A percentile compares a stretch with the other conserved stretches of the same genome.
Conservation (phyloP, 2,113 vertebrate genomes). For the Ellobius talpinus region DNA sequence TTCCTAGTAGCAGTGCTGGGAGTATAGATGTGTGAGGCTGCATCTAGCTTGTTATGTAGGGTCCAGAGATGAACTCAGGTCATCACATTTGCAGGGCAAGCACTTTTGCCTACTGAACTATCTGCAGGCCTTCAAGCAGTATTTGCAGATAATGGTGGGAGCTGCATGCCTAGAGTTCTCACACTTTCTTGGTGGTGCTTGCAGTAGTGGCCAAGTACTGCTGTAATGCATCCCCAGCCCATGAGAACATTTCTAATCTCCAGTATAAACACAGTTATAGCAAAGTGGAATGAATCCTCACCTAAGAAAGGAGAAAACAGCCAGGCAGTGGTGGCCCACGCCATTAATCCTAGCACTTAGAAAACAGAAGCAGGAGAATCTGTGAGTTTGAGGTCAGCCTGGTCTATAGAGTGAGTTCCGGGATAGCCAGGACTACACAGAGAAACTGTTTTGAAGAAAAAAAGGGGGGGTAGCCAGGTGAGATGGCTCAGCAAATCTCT, state of each 20-base stretch:
- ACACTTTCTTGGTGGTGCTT: neutral
- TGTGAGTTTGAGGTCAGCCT: too few relatives aligned
- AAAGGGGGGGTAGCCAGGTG: too few relatives aligned
- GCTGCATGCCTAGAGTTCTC: neutral
- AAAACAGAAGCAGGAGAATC: too few relatives aligned
- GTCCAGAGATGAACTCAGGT: neutral
- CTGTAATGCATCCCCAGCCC: neutral
- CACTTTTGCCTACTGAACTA: neutral
- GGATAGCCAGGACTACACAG: too few relatives aligned
- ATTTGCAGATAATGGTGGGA: neutral
- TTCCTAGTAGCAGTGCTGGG: neutral
- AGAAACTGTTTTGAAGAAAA: too few relatives aligned
- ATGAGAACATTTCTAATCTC: constrained; percentile 22
- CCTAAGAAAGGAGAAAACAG: neutral
- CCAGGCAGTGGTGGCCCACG: too few relatives aligned
- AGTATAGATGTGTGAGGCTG: neutral
- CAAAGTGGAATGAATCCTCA: neutral
- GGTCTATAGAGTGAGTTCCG: too few relatives aligned
- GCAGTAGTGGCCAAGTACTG: neutral
- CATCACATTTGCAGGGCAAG: neutral
- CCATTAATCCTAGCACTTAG: too few relatives aligned
- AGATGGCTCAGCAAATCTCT: neutral
- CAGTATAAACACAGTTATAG: neutral
- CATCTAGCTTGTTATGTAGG: neutral
- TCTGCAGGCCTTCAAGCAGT: neutral